phyloP scores from a whole-genome alignment of 2,888 invertebrate species.

The Ectobius pallidus region DNA sequence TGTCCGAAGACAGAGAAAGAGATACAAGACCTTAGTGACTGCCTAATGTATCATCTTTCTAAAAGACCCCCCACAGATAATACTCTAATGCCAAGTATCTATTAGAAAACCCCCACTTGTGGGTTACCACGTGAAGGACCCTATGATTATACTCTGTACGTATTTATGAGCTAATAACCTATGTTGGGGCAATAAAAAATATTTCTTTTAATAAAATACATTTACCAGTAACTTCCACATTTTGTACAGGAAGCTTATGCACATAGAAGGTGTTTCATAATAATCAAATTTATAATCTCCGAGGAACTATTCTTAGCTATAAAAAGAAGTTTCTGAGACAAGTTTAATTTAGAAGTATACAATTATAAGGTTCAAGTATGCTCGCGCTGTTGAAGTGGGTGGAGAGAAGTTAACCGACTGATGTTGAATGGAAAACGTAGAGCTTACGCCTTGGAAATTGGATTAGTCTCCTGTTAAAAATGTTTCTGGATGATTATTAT shows the following conservation, averaged over 20 bases:
- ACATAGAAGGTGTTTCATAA: no score
- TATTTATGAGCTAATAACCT: background rate
- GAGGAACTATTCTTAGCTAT: background rate
- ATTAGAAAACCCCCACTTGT: constrained; percentile 18
- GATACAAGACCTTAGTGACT: background rate
- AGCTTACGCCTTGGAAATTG: no score
- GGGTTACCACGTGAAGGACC: background rate
- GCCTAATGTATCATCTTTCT: constrained; percentile 32
- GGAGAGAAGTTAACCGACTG: no score
- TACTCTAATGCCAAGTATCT: constrained; percentile 23
- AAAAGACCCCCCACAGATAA: constrained; percentile 33
- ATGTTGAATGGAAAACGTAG: no score
- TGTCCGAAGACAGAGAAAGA: background rate
- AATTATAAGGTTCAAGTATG: background rate
- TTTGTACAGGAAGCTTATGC: no score
- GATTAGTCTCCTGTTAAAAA: no score
- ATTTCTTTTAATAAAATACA: background rate
- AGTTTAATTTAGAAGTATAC: background rate
- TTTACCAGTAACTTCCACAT: background rate
- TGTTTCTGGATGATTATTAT: background rate
- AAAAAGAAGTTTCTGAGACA: background rate
- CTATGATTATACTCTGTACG: background rate
- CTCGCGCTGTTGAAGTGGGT: background rate
- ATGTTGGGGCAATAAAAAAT: background rate
- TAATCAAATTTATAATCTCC: background rate